Percentiles rank a stretch among this genome's conserved stretches.
These are phyloP conservation scores for Bombus breviceps DNA, from an alignment of 1,140 invertebrate species.

Conservation along the genomic window DNA sequence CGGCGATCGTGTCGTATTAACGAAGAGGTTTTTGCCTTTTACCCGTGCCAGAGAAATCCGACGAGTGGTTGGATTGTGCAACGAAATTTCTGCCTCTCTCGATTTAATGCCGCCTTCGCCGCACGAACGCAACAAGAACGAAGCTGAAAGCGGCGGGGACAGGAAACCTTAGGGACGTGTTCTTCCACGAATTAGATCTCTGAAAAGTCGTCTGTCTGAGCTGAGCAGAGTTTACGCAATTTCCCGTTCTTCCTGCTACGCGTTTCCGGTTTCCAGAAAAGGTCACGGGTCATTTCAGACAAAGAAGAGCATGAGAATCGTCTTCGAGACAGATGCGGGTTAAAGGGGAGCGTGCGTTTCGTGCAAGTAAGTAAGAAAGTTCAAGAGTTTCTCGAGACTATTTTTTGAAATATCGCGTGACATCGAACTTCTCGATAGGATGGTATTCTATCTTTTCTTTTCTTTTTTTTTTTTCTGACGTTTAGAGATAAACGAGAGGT, in stretches of 20 bases:
- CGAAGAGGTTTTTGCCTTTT: conserved; percentile 28
- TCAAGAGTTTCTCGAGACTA: too few species aligned
- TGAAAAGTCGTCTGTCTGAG: neutral
- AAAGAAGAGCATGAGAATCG: conserved; percentile 1
- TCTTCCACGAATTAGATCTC: neutral
- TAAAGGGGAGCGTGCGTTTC: neutral
- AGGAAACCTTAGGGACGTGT: neutral
- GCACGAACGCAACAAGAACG: too few species aligned
- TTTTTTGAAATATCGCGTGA: too few species aligned
- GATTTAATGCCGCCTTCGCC: neutral
- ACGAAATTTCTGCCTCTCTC: conserved; percentile 12
- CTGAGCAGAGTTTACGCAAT: neutral
- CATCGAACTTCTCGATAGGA: too few species aligned
- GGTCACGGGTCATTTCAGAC: neutral
- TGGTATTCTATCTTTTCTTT: too few species aligned
- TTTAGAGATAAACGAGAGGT: too few species aligned
- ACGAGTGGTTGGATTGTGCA: conserved; percentile 27
- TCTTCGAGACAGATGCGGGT: neutral
- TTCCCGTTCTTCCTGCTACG: neutral
- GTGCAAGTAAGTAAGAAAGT: too few species aligned
- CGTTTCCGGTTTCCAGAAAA: neutral
- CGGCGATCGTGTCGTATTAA: conserved; percentile 56
- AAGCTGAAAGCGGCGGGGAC: too few species aligned
- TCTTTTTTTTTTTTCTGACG: too few species aligned
- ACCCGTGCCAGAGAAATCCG: conserved; percentile 33